These are phyloP conservation scores for Liposcelis brunnea DNA, from an alignment of 2,888 invertebrate genomes.

Conservation along the genomic window DNA sequence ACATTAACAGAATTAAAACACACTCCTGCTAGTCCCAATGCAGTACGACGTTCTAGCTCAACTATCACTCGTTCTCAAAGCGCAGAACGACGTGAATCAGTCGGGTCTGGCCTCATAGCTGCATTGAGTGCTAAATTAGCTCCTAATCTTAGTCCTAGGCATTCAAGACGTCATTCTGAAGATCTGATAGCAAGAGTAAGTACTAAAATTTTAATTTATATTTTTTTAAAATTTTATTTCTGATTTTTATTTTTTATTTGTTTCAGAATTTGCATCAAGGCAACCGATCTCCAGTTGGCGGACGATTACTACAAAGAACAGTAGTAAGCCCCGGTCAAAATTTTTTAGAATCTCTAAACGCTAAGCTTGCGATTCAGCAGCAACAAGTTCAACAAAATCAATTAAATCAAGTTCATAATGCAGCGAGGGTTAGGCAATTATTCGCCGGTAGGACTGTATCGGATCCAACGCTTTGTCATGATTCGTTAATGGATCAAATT, in stretches of 20 bases:
- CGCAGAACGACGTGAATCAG: constrained; percentile 18
- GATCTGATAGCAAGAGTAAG: constrained; percentile 18
- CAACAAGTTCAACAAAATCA: constrained; percentile 19
- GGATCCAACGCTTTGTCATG: constrained; percentile 62
- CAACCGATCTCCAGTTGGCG: no score
- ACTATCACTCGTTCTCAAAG: constrained; percentile 15
- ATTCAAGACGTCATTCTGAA: constrained; percentile 33
- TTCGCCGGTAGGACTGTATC: constrained; percentile 38
- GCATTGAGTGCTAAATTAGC: constrained; percentile 51
- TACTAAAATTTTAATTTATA: neutral
- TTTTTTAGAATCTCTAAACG: constrained; percentile 66
- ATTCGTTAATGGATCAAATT: constrained; percentile 88
- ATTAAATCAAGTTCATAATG: constrained; percentile 30
- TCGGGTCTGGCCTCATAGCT: constrained; percentile 49
- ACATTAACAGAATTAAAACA: constrained; percentile 70
- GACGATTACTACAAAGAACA: no score
- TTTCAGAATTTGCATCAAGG: no score
- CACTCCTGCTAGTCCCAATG: constrained; percentile 62
- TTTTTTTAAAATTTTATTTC: no score
- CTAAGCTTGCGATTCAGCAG: constrained; percentile 48
- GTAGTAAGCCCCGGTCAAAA: constrained; percentile 26
- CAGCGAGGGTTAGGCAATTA: constrained; percentile 49
- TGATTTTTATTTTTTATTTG: no score
- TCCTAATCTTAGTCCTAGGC: constrained; percentile 40
- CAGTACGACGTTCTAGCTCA: constrained; percentile 17